phyloP scores from a whole-genome alignment of 2,113 vertebrate genomes.

The Hydropotes inermis region DNA sequence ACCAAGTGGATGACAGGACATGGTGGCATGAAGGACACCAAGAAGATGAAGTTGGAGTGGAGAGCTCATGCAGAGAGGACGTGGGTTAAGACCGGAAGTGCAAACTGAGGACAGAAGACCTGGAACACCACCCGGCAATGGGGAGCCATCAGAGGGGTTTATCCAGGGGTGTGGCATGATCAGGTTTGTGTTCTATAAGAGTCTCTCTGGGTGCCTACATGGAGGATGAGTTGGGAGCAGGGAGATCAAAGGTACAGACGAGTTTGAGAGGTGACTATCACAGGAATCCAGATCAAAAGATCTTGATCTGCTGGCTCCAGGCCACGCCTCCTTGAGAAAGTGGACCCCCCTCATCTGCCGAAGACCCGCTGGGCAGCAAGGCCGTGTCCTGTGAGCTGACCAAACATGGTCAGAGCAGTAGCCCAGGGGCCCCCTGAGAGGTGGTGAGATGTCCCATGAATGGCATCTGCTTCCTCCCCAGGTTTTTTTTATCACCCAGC shows the following conservation, averaged over 20 bases:
- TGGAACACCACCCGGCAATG: neutral
- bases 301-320: neutral
- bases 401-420: too few species aligned
- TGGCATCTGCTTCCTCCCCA: neutral
- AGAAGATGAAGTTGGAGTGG: neutral
- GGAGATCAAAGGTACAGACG: neutral
- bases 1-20: neutral
- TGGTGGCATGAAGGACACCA: too few species aligned
- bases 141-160: neutral
- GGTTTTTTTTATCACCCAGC: neutral
- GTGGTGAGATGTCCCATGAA: neutral
- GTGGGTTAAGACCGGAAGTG: neutral
- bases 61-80: neutral
- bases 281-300: neutral
- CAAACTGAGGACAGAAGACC: neutral
- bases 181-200: neutral
- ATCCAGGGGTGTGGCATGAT: neutral
- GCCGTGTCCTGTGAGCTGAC: neutral
- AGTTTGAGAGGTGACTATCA: neutral
- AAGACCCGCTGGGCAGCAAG: neutral
- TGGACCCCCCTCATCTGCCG: neutral
- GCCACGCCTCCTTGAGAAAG: neutral
- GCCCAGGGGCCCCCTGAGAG: neutral
- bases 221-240: neutral
- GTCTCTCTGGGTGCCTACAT: neutral